phyloP scores from a whole-genome alignment of 2,113 vertebrate species.

The Percopsis transmontana region DNA sequence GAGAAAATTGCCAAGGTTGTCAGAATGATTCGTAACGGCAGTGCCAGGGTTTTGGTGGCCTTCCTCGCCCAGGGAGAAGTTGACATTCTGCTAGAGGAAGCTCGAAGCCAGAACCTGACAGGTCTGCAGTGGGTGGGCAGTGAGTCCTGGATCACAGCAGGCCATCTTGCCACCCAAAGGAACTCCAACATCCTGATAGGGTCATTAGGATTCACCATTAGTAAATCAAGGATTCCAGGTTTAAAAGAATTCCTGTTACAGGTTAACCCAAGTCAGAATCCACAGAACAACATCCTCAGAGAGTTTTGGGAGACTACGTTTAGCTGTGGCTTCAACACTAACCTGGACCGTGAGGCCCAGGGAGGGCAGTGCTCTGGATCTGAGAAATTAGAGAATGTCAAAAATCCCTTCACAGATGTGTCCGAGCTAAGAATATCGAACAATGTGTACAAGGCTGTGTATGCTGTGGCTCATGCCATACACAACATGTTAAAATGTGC shows the following conservation, averaged over 20 bases:
- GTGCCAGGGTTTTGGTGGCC: slow-evolving; percentile 73
- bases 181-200: slow-evolving; percentile 65
- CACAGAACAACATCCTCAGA: slow-evolving; percentile 59
- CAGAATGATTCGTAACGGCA: slow-evolving; percentile 62
- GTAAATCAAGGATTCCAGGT: slow-evolving; percentile 65
- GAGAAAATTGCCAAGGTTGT: slow-evolving; percentile 66
- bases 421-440: slow-evolving; percentile 76
- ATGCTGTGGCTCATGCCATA: slow-evolving; percentile 73
- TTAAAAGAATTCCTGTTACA: slow-evolving; percentile 71
- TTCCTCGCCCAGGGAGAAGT: slow-evolving; percentile 75
- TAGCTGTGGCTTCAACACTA: slow-evolving; percentile 57
- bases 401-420: slow-evolving; percentile 73
- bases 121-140: slow-evolving; percentile 79
- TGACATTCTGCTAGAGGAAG: slow-evolving; percentile 71
- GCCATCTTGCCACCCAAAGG: slow-evolving; percentile 56
- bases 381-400: slow-evolving; percentile 64
- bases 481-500: slow-evolving; percentile 63
- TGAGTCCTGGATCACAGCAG: slow-evolving; percentile 79
- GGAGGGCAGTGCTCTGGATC: slow-evolving; percentile 64
- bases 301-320: slow-evolving; percentile 80
- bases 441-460: slow-evolving; percentile 79
- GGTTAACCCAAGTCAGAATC: slow-evolving; percentile 64
- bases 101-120: slow-evolving; percentile 72
- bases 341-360: slow-evolving; percentile 5
- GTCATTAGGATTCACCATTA: slow-evolving; percentile 76